Evolutionary conservation across 2,113 vertebrate genomes (phyloP).

Genomic region (Apus apus): DNA sequence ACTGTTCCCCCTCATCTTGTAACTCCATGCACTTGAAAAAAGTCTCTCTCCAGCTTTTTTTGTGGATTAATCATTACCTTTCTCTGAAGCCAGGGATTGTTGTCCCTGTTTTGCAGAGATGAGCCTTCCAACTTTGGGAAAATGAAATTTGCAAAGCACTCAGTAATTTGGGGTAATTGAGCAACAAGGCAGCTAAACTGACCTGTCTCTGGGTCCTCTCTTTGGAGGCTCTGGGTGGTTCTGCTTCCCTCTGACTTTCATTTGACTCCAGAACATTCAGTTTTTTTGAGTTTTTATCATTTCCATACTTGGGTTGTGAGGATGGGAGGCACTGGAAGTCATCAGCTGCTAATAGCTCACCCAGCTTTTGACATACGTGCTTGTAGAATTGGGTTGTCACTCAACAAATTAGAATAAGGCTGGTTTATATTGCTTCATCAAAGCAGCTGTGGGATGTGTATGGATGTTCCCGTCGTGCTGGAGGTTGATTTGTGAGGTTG

Average conservation of each 20-base stretch:
- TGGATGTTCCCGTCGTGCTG: not conserved
- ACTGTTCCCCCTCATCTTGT: too few relatives aligned
- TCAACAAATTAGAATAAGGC: not conserved
- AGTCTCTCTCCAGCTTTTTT: too few relatives aligned
- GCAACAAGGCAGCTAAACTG: not conserved
- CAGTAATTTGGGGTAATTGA: not conserved
- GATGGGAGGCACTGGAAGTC: not conserved
- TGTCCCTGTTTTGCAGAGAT: not conserved
- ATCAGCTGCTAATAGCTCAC: not conserved
- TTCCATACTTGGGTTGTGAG: not conserved
- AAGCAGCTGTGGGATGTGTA: fast-evolving
- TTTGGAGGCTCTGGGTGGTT: not conserved
- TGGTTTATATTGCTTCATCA: not conserved
- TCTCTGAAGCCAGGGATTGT: not conserved
- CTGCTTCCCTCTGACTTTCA: not conserved
- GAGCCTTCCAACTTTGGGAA: not conserved
- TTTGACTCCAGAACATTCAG: not conserved
- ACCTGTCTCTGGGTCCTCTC: not conserved
- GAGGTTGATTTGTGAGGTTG: not conserved
- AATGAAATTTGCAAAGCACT: not conserved
- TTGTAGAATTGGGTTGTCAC: not conserved
- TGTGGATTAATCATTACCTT: not conserved
- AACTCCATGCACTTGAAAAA: too few relatives aligned
- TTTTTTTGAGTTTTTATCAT: not conserved
- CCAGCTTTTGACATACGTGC: not conserved